Base-by-base conservation (phyloP, 1,140 invertebrate genomes). In the Andricus grossulariae region DNA sequence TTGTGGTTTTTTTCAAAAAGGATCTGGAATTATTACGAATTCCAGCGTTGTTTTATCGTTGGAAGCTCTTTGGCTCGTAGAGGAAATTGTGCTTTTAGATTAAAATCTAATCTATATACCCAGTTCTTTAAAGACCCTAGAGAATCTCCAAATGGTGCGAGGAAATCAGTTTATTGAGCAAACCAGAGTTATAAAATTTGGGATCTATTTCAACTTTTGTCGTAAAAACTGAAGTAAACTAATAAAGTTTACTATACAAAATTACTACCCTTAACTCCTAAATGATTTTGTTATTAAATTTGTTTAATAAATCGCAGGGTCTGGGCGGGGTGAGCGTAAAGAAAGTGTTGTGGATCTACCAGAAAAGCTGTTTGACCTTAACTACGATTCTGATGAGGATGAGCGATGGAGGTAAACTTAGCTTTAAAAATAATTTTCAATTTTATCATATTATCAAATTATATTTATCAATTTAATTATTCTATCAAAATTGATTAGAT, bases 351-450 rank as follows among this genome's bases (percentile, higher is more conserved):
- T 89, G 84, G 90, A 89, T 79, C 88, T 90, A 84, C 85, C 89
- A 55, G 86, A 90, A 76, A 87, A 84, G 82, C 86, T 87, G 80
- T 89, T 86, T 51, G 89, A 91, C 76, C 86, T 83, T 78, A 92
- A 90, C 73, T 89, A 87, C 79, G 90, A 92, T 50, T 91, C 90
- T 15, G 91, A 92, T 73, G 92, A 92, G 71, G 91, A 92, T 72
- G 92, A 92, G 72, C 91, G 89, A 81, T 91, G 87, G 88, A 91
- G 90, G 92, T 93, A 89, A 86, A 73, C 49, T 72, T 39, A 39
- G 7, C 19, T 25, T 57, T 21, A 32, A 10, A 15, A n/a, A n/a
- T n/a, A n/a, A 25, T 60, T 60, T 50, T 51, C 11, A 45, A 10
- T 45, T 45, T 11, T 11, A 45, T 45, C 6, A 8, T 1, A 45